Evolutionary conservation across 2,888 invertebrate genomes (phyloP), one percentile per base, ranked within the genome.

Genomic region (Beris chalybata): DNA sequence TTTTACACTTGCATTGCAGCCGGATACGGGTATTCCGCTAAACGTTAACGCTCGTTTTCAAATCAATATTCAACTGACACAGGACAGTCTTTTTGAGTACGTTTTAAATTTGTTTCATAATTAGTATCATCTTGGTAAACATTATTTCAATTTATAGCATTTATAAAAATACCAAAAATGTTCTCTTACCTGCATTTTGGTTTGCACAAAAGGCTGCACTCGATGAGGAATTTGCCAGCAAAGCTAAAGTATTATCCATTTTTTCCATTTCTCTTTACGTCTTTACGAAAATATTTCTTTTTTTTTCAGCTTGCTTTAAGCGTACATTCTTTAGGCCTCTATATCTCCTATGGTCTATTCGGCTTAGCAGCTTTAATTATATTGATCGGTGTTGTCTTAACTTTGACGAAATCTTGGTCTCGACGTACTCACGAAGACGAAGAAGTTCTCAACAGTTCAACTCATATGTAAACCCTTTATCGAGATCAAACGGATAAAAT

Each of bases 11-110:
- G 80, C 87, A 13, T 76, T 95, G 55, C 91, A 94, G 79, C 91
- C 93, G 73, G 84, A 77, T 70, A 88, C 90, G 5, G 93, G 93
- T 2, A 85, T 92, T 75, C 93, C 94, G n/a, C 78, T 94, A 54
- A 75, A 82, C 61, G 89, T 92, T 2, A 77, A 84, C 58, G 94
- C 90, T 1, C 85, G 88, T 73, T 79, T 94, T 63, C 94, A 95
- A 81, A 86, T 95, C 70, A 95, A 91, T 79, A 79, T 90, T 71
- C 77, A 85, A 68, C 72, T 89, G 4, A 77, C 84, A 69, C 83
- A 83, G 1, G 83, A 86, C 67, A 64, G 76, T 6, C 76, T 79
- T 5, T 83, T 86, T 58, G 77, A 77, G 89, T 89, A 80, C 84
- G 84, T 82, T 58, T 44, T 61, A 22, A 53, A 29, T 45, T 64